Conservation (phyloP, 37 sponge, comb jelly and placozoan genomes). For the Halisarca cf. caerulea region DNA sequence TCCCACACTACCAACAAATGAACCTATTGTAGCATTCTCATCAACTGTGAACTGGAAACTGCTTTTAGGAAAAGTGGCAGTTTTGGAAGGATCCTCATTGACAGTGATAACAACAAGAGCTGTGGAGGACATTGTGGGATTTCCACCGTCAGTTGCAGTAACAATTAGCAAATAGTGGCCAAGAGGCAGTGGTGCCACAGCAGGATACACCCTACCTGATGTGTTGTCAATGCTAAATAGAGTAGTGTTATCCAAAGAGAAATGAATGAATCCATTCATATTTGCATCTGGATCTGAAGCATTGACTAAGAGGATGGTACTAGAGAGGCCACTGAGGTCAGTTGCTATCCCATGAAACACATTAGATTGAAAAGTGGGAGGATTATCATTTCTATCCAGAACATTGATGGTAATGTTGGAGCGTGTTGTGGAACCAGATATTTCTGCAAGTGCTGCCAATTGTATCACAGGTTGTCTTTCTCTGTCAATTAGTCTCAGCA, state of each 20-base stretch:
- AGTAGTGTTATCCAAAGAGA: constrained; percentile 5
- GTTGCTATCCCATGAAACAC: background rate
- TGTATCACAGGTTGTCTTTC: background rate
- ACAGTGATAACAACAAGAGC: background rate
- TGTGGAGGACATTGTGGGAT: background rate
- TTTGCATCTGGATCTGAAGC: constrained; percentile 15
- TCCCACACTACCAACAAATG: constrained; percentile 20
- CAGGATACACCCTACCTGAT: background rate
- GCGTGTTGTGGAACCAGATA: background rate
- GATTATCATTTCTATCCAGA: constrained; percentile 53
- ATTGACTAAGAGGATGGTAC: background rate
- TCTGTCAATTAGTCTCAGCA: background rate
- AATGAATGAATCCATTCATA: background rate
- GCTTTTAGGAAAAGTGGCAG: background rate
- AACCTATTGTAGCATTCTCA: constrained; percentile 23
- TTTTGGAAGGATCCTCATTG: background rate
- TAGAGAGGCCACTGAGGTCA: too few species aligned
- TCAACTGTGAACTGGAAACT: background rate
- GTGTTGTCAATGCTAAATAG: background rate
- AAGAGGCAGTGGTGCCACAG: background rate
- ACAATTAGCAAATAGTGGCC: background rate
- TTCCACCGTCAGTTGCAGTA: constrained; percentile 8
- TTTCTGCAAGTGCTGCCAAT: too few species aligned
- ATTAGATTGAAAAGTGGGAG: constrained; percentile 9
- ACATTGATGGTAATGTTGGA: constrained; percentile 30